Conservation (phyloP, 1,140 invertebrate genomes). For the Sitodiplosis mosellana region DNA sequence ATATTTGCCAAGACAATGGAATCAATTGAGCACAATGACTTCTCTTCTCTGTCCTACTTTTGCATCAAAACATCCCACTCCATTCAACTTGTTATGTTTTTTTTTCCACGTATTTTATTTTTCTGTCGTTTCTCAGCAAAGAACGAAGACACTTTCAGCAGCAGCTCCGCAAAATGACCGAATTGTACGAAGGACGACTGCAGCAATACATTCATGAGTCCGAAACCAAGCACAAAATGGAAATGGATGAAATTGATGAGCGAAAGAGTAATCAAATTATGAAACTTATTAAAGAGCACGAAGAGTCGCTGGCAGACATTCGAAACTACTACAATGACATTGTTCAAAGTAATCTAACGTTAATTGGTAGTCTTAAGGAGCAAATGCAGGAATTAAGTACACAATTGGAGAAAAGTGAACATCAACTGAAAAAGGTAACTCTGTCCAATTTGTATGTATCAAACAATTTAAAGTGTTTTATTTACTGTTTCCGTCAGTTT, state of each 20-base stretch:
- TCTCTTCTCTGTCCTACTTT: too few relatives aligned
- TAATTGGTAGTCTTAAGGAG: constrained; percentile 68
- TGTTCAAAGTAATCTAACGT: constrained; percentile 70
- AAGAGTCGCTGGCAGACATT: constrained; percentile 67
- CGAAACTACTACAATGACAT: constrained; percentile 92
- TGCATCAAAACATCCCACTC: too few relatives aligned
- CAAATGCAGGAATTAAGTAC: constrained; percentile 70
- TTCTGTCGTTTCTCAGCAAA: constrained; percentile 5
- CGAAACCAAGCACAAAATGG: constrained; percentile 51
- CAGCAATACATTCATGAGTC: constrained; percentile 50
- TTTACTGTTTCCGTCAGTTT: neutral
- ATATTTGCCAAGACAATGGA: too few relatives aligned
- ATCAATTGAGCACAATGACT: too few relatives aligned
- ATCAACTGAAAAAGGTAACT: constrained; percentile 27
- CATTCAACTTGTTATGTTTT: too few relatives aligned
- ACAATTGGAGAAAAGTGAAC: constrained; percentile 54
- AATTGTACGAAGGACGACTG: constrained; percentile 64
- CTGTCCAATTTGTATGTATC: too few relatives aligned
- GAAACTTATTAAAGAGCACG: constrained; percentile 62
- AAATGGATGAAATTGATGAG: constrained; percentile 74
- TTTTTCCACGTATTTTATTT: too few relatives aligned
- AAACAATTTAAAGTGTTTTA: neutral
- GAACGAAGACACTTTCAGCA: constrained; percentile 38
- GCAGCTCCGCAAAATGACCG: constrained; percentile 56
- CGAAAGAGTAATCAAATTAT: constrained; percentile 73